Conservation (phyloP, 2,113 vertebrate genomes). For the Gasterosteus nipponicus region DNA sequence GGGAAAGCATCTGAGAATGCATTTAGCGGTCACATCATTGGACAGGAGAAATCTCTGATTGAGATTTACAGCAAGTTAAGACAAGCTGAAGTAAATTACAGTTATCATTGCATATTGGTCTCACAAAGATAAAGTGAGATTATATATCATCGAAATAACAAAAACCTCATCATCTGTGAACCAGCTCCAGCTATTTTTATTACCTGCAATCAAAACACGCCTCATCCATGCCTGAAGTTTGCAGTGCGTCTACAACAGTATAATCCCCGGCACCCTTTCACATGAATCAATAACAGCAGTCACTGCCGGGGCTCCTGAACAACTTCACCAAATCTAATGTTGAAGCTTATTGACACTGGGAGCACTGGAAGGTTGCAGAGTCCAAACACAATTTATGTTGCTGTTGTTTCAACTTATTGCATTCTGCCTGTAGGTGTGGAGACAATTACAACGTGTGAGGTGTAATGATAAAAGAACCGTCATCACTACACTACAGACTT, state of each 20-base stretch:
- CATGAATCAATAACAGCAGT: slow-evolving; percentile 52
- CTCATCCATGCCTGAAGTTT: slow-evolving; percentile 2
- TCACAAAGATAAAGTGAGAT: neutral
- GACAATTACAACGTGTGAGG: slow-evolving; percentile 18
- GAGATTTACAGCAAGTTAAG: neutral
- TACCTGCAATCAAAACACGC: slow-evolving; percentile 8
- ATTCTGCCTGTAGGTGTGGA: slow-evolving; percentile 24
- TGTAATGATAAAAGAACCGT: slow-evolving; percentile 6
- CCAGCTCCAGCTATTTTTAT: neutral
- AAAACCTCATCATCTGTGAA: neutral
- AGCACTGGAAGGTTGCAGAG: slow-evolving; percentile 14
- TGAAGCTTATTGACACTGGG: slow-evolving; percentile 41
- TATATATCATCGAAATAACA: neutral
- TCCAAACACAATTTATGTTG: slow-evolving; percentile 19
- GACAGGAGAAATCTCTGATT: neutral
- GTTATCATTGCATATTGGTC: neutral
- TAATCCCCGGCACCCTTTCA: slow-evolving; percentile 27
- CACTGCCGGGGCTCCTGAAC: slow-evolving; percentile 12
- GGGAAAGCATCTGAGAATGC: neutral
- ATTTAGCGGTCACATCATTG: neutral
- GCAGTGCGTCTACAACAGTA: slow-evolving; percentile 15
- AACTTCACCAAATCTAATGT: slow-evolving; percentile 48
- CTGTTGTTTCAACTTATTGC: slow-evolving; percentile 45
- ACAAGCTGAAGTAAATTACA: neutral
- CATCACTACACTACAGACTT: neutral